Percentiles rank a stretch among this genome's conserved stretches.
phyloP scores from a whole-genome alignment of 2,113 vertebrate species.

The Heterotilapia buettikoferi region DNA sequence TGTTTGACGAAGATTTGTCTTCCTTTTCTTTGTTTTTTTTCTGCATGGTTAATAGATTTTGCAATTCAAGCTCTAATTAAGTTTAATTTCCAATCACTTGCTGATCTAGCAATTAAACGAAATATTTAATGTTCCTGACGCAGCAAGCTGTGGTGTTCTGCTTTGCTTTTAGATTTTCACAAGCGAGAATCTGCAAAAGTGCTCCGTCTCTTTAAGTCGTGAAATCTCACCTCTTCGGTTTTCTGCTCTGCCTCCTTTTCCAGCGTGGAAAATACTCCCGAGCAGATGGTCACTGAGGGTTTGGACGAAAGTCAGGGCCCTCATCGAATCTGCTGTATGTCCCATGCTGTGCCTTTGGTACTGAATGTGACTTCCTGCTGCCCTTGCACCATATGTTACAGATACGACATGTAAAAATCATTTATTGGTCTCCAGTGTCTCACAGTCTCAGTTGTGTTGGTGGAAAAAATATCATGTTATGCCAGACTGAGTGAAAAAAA shows the following conservation, averaged over 20 bases:
- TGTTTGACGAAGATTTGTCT: neutral
- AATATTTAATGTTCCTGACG: conserved; percentile 5
- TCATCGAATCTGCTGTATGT: neutral
- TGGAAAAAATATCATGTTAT: neutral
- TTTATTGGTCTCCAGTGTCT: neutral
- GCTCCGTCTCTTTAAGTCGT: neutral
- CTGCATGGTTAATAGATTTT: neutral
- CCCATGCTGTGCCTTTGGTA: neutral
- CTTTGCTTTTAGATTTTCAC: neutral
- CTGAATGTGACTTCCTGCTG: conserved; percentile 26
- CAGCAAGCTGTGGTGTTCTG: neutral
- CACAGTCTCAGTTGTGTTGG: neutral
- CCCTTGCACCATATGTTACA: conserved; percentile 34
- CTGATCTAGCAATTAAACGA: neutral
- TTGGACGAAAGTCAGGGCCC: conserved; percentile 18
- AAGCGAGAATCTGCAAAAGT: neutral
- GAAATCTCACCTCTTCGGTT: neutral
- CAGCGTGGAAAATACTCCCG: neutral
- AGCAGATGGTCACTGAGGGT: conserved; percentile 42
- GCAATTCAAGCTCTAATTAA: neutral
- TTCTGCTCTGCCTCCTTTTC: neutral
- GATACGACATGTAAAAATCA: neutral
- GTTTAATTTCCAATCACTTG: neutral
- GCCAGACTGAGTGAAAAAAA: neutral
- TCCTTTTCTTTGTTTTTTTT: neutral